Conservation (phyloP, 2,797 vertebrate species). For the Merluccius polli region DNA sequence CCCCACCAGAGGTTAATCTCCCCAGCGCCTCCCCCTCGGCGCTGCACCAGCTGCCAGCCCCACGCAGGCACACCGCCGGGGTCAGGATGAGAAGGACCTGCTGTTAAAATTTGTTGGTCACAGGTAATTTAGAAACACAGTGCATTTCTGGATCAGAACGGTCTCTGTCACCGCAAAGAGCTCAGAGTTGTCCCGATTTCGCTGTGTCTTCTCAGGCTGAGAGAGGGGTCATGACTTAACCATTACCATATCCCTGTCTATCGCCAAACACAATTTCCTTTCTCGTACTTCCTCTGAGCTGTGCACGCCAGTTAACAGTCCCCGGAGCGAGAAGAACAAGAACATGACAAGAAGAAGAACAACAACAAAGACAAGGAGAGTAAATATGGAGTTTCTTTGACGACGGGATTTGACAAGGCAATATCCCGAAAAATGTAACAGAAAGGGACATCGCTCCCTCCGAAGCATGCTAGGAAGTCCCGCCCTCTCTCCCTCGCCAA, state of each 20-base stretch:
- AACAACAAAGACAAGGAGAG: not conserved
- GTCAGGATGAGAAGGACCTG: not conserved
- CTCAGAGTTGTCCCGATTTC: not conserved
- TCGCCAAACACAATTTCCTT: not conserved
- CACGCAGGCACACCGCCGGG: not conserved
- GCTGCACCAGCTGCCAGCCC: not conserved
- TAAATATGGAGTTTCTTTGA: not conserved
- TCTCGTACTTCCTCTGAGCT: not conserved
- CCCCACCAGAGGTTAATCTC: constrained; percentile 43
- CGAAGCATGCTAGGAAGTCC: too few species aligned
- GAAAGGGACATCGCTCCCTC: not conserved
- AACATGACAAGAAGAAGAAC: too few species aligned
- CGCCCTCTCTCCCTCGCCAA: not conserved
- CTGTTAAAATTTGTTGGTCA: not conserved
- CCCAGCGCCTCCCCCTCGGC: constrained; percentile 4
- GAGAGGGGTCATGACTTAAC: not conserved
- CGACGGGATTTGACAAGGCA: not conserved
- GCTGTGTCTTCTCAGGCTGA: not conserved
- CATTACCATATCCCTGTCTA: not conserved
- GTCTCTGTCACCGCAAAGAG: not conserved
- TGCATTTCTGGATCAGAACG: not conserved
- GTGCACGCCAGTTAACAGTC: not conserved
- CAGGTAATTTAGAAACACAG: not conserved
- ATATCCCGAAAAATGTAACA: not conserved
- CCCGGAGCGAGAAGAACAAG: not conserved